Evolutionary conservation across 2,888 invertebrate genomes (phyloP), one percentile per base, ranked within the genome.

Genomic region (Andrena marginata): DNA sequence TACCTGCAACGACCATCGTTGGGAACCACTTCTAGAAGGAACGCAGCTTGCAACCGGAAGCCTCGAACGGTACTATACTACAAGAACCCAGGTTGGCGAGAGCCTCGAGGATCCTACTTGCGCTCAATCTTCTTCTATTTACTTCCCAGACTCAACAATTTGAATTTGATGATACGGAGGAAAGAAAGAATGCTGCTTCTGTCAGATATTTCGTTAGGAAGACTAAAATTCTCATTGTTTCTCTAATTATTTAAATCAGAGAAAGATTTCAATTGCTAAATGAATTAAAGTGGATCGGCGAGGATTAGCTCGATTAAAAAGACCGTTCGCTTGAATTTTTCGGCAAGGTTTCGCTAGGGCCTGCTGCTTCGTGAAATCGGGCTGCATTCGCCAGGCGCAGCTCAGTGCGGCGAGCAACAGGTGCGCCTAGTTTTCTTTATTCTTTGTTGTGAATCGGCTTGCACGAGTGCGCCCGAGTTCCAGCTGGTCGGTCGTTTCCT

Each of bases 401-500:
- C 23, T 23, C 64, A 62, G 59, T 54, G 78, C 74, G 23, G 64
- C 85, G 82, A 87, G 64, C 85, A 84, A 87, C 87, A 87, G 85
- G 87, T 87, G 85, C 79, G 73, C 64, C 80, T 73, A 80, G 74
- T 80, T 78, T 86, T 84, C 82, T 87, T 87, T 85, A 81, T 83
- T 84, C 87, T 68, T 85, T 85, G 79, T 86, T 86, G 84, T 81
- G 82, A 80, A 85, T 83, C 77, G 83, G 79, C 83, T 87, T 86
- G 84, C 84, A 82, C 82, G 81, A 87, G 79, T 78, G 84, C 81
- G 76, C 78, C 83, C 72, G 87, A 80, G 80, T 88, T 87, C 87
- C 87, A 87, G 82, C 80, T 88, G 86, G 85, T 80, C 87, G 86
- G 70, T 77, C 81, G 82, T 86, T 88, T 87, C 87, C 86, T 87